These are phyloP conservation scores for Apostichopus californicus DNA, from an alignment of 35 echinoderm and acorn worm species.

Conservation along the genomic window DNA sequence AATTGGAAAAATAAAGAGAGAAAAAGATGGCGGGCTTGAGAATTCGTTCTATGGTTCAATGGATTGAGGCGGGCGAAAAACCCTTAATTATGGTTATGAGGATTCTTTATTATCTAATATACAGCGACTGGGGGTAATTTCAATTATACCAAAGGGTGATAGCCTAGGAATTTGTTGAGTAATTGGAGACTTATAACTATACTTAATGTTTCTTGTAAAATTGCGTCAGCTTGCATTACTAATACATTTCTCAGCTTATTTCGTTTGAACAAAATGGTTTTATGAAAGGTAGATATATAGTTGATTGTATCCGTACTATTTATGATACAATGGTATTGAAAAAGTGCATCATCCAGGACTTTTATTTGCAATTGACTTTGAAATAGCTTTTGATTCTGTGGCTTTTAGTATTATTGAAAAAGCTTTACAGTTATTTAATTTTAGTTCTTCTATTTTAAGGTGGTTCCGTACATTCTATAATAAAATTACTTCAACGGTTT, in stretches of 20 bases:
- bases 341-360: not conserved
- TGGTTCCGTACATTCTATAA: constrained; percentile 10
- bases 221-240: not conserved
- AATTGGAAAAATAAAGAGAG: not conserved
- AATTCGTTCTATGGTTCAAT: not conserved
- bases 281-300: constrained; percentile 7
- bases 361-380: not conserved
- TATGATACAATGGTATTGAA: not conserved
- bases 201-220: constrained; percentile 13
- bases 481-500: not conserved
- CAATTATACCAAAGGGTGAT: not conserved
- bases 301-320: not conserved
- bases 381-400: constrained; percentile 11
- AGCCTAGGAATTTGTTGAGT: not conserved
- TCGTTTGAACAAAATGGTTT: constrained; percentile 12
- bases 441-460: constrained; percentile 7
- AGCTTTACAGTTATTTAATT: not conserved
- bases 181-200: constrained; percentile 9
- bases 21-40: not conserved
- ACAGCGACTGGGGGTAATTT: not conserved
- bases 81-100: not conserved
- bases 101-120: not conserved
- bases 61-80: constrained; percentile 3
- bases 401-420: not conserved
- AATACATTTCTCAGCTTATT: not conserved